These are phyloP conservation scores for Cyanoliseus patagonus DNA, from an alignment of 2,113 vertebrate species.

Conservation along the genomic window DNA sequence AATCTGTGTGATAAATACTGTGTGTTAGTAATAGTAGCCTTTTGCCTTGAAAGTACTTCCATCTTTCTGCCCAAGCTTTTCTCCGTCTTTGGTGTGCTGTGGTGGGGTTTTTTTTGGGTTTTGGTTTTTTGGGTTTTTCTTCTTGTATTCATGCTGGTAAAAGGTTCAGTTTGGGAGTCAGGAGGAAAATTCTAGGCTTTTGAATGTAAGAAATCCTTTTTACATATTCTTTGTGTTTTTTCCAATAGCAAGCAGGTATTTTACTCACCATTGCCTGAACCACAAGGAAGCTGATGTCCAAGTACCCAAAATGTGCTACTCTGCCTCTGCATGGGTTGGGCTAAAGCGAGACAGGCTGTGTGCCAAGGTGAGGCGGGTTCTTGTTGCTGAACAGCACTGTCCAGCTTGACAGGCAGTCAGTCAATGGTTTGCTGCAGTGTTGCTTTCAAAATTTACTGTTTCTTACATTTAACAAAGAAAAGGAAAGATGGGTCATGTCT, in stretches of 20 bases:
- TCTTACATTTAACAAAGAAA: no score
- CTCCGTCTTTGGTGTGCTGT: neutral
- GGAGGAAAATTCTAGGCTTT: neutral
- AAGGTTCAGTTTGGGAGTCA: neutral
- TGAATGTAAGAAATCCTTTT: neutral
- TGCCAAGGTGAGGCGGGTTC: neutral
- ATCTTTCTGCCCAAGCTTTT: neutral
- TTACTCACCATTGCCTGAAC: neutral
- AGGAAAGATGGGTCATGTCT: neutral
- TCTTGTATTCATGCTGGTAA: neutral
- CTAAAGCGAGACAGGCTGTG: neutral
- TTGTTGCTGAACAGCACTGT: fast-evolving
- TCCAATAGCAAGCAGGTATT: neutral
- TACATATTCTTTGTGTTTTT: fast-evolving
- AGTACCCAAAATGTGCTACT: neutral
- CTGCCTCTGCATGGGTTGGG: neutral
- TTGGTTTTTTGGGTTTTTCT: neutral
- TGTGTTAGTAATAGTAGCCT: neutral
- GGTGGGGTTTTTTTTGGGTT: no score
- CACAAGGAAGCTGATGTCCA: neutral
- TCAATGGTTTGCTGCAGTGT: neutral
- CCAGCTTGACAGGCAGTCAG: neutral
- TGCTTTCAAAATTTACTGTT: neutral
- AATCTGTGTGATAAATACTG: neutral
- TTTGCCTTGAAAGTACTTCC: neutral